Conservation (phyloP, 2,113 vertebrate genomes). For the Nymphicus hollandicus region DNA sequence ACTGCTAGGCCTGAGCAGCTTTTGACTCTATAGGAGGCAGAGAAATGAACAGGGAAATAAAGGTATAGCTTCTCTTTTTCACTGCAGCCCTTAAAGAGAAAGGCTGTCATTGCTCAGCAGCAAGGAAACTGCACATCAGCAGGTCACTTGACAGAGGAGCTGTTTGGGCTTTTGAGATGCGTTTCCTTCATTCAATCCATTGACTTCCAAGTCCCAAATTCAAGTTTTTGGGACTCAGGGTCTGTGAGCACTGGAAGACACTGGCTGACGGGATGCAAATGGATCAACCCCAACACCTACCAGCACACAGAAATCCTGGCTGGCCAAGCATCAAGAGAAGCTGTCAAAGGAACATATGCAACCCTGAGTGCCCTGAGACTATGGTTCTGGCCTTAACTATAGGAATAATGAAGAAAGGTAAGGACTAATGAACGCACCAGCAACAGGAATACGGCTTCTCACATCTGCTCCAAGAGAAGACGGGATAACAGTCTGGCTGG, state of each 20-base stretch:
- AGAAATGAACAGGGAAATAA: not conserved
- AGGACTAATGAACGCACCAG: slow-evolving; percentile 39
- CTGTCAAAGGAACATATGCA: not conserved
- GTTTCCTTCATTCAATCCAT: not conserved
- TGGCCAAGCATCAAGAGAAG: not conserved
- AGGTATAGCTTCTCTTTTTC: not conserved
- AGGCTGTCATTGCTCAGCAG: not conserved
- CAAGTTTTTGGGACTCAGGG: not conserved
- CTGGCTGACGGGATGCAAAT: not conserved
- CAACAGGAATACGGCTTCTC: slow-evolving; percentile 66
- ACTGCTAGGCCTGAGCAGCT: not conserved
- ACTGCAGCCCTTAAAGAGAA: not conserved
- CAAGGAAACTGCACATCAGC: not conserved
- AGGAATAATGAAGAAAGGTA: not conserved
- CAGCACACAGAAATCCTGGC: not conserved
- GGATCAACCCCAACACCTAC: not conserved
- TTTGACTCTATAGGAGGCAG: not conserved
- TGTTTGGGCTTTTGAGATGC: not conserved
- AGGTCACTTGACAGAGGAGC: not conserved
- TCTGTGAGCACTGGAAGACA: not conserved
- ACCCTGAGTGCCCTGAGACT: not conserved
- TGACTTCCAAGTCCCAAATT: not conserved
- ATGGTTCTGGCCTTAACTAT: not conserved
- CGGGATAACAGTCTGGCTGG: slow-evolving; percentile 71
- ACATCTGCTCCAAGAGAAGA: slow-evolving; percentile 71